Conservation (phyloP, 1,140 invertebrate species). For the Micrasema minimum region DNA sequence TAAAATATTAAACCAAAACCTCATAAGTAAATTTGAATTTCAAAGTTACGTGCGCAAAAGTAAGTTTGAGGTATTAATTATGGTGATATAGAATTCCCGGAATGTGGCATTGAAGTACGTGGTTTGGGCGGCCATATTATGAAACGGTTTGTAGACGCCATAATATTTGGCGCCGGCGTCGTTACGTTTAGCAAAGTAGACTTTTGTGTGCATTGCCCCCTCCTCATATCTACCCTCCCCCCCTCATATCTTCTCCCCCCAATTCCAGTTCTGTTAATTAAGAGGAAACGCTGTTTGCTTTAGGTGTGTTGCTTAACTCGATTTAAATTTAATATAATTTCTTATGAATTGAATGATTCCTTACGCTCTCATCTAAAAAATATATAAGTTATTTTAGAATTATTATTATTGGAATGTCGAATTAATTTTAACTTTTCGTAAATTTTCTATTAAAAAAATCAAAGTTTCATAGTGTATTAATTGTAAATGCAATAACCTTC, state of each 20-base stretch:
- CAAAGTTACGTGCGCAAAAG: too few relatives aligned
- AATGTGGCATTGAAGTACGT: neutral
- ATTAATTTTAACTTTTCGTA: too few relatives aligned
- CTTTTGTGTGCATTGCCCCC: conserved; percentile 2
- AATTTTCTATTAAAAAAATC: too few relatives aligned
- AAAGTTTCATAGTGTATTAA: too few relatives aligned
- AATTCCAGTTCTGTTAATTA: conserved; percentile 26
- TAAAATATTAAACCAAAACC: too few relatives aligned
- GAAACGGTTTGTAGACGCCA: conserved; percentile 35
- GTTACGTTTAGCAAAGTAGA: conserved; percentile 44
- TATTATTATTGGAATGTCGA: too few relatives aligned
- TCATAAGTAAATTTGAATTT: too few relatives aligned
- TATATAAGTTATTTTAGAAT: too few relatives aligned
- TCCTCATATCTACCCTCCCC: neutral
- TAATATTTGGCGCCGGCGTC: conserved; percentile 42
- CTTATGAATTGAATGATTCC: neutral
- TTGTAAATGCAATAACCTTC: too few relatives aligned
- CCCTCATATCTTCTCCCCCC: neutral
- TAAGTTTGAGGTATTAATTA: too few relatives aligned
- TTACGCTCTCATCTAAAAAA: neutral
- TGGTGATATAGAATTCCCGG: neutral
- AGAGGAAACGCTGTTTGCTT: conserved; percentile 12
- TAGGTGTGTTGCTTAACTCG: neutral
- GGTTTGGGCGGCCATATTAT: conserved; percentile 11
- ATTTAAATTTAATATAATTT: neutral